These are phyloP conservation scores for Callimorpha dominula DNA, from an alignment of 2,888 invertebrate species.

Conservation along the genomic window DNA sequence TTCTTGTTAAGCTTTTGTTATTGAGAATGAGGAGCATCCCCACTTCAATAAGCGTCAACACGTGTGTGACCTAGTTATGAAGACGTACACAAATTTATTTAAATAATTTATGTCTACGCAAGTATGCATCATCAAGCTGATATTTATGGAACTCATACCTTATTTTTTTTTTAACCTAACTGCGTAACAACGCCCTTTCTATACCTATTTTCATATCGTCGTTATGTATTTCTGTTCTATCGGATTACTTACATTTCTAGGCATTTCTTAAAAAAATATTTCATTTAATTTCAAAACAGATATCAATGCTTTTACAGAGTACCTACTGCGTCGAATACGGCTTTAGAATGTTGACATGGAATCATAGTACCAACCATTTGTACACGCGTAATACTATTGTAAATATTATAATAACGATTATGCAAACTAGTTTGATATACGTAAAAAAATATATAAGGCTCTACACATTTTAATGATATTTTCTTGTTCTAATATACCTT, in stretches of 20 bases:
- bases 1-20: slow-evolving; percentile 26
- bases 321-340: too few relatives aligned
- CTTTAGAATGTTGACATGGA: too few relatives aligned
- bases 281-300: too few relatives aligned
- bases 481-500: neutral
- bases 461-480: neutral
- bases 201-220: too few relatives aligned
- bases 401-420: neutral
- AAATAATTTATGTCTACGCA: neutral
- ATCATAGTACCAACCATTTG: too few relatives aligned
- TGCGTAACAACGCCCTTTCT: too few relatives aligned
- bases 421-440: neutral
- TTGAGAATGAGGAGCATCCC: slow-evolving; percentile 23
- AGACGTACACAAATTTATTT: neutral
- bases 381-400: neutral
- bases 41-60: slow-evolving; percentile 27
- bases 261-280: too few relatives aligned
- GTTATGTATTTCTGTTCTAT: too few relatives aligned
- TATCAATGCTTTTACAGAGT: too few relatives aligned
- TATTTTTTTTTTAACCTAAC: neutral
- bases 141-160: neutral
- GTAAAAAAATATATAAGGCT: neutral
- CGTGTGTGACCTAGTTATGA: slow-evolving; percentile 43
- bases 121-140: neutral
- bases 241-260: too few relatives aligned